phyloP scores from a whole-genome alignment of 92 coral and sea anemone genomes.

The Meandrina meandrites region DNA sequence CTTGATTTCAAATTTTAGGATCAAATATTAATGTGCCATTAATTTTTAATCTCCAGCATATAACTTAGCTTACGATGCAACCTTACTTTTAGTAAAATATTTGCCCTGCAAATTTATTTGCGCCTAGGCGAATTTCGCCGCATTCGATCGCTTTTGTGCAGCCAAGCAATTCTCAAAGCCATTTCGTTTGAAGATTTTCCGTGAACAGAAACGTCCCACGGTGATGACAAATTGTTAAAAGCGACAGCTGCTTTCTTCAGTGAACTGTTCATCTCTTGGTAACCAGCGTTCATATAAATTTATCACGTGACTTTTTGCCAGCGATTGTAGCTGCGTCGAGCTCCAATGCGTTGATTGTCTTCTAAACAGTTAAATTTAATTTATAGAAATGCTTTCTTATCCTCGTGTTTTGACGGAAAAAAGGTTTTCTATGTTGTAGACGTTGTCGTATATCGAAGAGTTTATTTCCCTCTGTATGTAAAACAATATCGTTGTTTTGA shows the following conservation, averaged over 20 bases:
- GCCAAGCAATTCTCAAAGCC: neutral
- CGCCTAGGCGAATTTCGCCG: neutral
- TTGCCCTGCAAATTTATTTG: neutral
- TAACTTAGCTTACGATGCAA: slow-evolving; percentile 12
- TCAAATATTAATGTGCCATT: slow-evolving; percentile 13
- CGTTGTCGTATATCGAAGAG: neutral
- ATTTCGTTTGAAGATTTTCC: neutral
- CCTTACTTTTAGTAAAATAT: neutral
- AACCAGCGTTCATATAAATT: neutral
- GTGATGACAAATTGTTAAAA: neutral
- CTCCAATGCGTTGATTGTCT: neutral
- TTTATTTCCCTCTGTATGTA: neutral
- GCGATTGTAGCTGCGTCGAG: neutral
- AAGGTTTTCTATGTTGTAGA: neutral
- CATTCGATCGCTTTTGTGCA: neutral
- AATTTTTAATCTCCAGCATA: slow-evolving; percentile 22
- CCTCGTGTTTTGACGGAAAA: neutral
- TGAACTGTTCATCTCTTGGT: slow-evolving; percentile 14
- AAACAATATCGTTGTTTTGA: slow-evolving; percentile 9
- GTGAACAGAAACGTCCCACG: neutral
- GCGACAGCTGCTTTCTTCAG: neutral
- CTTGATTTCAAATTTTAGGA: slow-evolving; percentile 17
- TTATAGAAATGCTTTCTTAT: neutral
- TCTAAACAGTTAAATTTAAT: neutral
- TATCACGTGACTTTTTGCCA: neutral